phyloP scores from a whole-genome alignment of 2,113 vertebrate species.

The Collichthys lucidus region DNA sequence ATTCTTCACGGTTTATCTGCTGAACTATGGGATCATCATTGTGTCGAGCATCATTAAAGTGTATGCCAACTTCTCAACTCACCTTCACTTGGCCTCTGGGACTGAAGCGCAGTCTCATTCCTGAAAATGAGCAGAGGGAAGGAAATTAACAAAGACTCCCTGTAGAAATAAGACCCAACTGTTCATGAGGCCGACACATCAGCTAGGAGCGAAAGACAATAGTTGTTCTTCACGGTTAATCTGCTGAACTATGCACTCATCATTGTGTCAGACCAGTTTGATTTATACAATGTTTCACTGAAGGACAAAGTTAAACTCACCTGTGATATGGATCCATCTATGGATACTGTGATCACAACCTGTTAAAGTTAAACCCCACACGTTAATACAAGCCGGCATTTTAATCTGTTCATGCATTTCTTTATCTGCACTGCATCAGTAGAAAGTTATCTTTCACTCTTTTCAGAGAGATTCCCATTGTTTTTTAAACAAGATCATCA shows the following conservation, averaged over 20 bases:
- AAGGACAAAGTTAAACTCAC: not conserved
- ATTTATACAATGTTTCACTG: rapidly evolving
- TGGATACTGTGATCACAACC: not conserved
- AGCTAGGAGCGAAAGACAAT: slow-evolving; percentile 85
- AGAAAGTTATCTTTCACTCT: slow-evolving; percentile 82
- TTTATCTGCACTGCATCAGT: slow-evolving; percentile 86
- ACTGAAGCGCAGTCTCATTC: rapidly evolving
- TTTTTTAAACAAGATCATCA: slow-evolving; percentile 84
- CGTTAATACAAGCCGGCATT: rapidly evolving
- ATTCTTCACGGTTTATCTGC: slow-evolving; percentile 73
- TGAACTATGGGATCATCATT: slow-evolving; percentile 73
- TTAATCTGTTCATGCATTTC: rapidly evolving
- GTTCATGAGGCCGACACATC: slow-evolving; percentile 2
- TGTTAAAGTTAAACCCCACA: slow-evolving; percentile 6
- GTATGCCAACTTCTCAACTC: not conserved
- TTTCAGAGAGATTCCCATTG: slow-evolving; percentile 98
- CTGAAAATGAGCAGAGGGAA: not conserved
- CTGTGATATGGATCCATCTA: not conserved
- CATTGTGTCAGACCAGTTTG: not conserved
- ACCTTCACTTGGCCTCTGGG: not conserved
- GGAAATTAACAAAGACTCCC: too few species aligned
- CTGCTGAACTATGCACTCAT: slow-evolving; percentile 71
- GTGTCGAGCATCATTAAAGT: slow-evolving; percentile 47
- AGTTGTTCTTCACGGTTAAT: slow-evolving; percentile 70
- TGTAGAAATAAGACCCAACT: rapidly evolving